phyloP scores from a whole-genome alignment of 2,797 vertebrate species.

The Alcedo atthis region DNA sequence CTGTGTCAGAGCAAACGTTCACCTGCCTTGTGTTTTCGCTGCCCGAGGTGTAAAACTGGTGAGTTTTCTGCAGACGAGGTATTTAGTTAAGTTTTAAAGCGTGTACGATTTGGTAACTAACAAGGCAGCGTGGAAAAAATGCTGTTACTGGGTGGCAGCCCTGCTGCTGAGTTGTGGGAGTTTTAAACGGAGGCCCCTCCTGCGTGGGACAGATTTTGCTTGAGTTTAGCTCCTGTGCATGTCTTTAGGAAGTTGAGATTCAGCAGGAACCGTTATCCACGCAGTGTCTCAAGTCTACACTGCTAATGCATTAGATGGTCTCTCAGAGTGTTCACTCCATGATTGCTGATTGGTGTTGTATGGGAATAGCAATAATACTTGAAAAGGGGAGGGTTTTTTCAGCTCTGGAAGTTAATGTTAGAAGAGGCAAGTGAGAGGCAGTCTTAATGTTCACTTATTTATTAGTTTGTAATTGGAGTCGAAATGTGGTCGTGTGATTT shows the following conservation, averaged over 20 bases:
- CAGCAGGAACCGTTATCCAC: background rate
- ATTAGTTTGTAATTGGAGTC: background rate
- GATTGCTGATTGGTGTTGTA: background rate
- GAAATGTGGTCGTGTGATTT: background rate
- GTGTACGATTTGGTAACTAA: background rate
- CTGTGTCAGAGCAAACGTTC: rapidly evolving
- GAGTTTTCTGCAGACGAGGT: background rate
- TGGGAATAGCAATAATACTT: background rate
- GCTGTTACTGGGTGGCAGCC: rapidly evolving
- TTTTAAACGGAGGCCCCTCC: background rate
- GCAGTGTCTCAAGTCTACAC: rapidly evolving
- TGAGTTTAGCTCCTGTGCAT: background rate
- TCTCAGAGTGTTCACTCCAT: background rate
- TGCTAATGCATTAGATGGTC: background rate
- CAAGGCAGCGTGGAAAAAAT: rapidly evolving
- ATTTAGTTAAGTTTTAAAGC: background rate
- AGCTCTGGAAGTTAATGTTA: background rate
- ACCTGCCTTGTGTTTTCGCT: rapidly evolving
- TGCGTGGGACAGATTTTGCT: background rate
- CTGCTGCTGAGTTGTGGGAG: background rate
- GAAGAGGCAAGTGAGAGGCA: background rate
- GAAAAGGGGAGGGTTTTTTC: background rate
- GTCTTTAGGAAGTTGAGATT: background rate
- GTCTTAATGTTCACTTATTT: rapidly evolving
- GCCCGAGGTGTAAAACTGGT: rapidly evolving